phyloP scores from a whole-genome alignment of 2,113 vertebrate genomes.

The Corythoichthys intestinalis region DNA sequence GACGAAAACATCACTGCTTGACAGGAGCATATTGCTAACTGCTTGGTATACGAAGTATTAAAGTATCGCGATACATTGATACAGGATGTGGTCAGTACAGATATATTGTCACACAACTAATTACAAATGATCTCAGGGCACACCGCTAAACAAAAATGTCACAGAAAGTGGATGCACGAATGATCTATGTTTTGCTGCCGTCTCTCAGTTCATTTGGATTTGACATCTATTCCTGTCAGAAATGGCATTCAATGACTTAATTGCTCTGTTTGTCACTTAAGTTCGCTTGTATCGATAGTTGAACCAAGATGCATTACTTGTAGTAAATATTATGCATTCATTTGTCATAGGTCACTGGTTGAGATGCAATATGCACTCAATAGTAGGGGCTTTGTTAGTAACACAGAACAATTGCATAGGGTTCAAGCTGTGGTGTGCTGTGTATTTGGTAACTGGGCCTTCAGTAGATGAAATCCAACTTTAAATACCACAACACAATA shows the following conservation, averaged over 20 bases:
- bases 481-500: background rate
- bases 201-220: no score
- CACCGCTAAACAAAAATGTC: no score
- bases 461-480: background rate
- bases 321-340: background rate
- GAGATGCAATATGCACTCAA: background rate
- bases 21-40: no score
- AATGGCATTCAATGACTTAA: background rate
- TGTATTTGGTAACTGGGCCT: background rate
- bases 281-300: background rate
- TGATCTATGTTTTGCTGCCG: no score
- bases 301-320: background rate
- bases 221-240: no score
- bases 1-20: no score
- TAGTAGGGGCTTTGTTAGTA: background rate
- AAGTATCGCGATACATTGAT: no score
- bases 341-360: background rate
- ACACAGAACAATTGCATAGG: background rate
- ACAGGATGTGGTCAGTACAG: no score
- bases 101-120: no score
- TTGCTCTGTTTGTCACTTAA: background rate
- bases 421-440: background rate
- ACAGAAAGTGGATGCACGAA: no score
- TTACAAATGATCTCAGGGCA: no score
- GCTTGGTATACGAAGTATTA: no score